Conservation (phyloP, 2,113 vertebrate species). For the Paratilapia polleni region DNA sequence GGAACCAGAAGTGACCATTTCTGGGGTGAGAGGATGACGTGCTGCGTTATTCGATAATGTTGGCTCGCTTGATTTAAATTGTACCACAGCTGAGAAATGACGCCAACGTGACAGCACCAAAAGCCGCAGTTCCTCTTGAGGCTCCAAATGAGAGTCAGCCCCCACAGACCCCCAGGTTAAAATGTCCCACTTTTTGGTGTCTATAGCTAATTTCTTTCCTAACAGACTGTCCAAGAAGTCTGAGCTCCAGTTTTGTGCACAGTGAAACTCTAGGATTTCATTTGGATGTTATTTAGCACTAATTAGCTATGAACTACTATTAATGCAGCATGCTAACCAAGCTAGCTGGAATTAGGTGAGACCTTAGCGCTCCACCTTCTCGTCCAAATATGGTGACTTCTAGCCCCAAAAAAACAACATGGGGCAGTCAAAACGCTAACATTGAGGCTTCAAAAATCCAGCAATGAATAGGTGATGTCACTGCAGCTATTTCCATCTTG, state of each 20-base stretch:
- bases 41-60: too few relatives aligned
- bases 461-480: neutral
- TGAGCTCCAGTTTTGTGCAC: neutral
- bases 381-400: neutral
- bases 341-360: neutral
- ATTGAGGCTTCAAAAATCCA: fast-evolving
- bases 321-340: neutral
- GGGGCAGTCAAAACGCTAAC: fast-evolving
- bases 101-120: too few relatives aligned
- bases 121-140: too few relatives aligned
- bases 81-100: too few relatives aligned
- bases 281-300: neutral
- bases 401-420: neutral
- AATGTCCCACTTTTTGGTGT: too few relatives aligned
- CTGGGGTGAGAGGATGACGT: neutral
- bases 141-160: too few relatives aligned
- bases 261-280: fast-evolving
- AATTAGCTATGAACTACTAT: neutral
- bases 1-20: neutral
- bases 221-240: neutral
- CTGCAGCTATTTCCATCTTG: too few relatives aligned
- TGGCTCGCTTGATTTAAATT: too few relatives aligned
- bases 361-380: neutral
- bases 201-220: too few relatives aligned
- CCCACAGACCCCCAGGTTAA: too few relatives aligned